phyloP scores from a whole-genome alignment of 2,113 vertebrate species.

The Collichthys lucidus region DNA sequence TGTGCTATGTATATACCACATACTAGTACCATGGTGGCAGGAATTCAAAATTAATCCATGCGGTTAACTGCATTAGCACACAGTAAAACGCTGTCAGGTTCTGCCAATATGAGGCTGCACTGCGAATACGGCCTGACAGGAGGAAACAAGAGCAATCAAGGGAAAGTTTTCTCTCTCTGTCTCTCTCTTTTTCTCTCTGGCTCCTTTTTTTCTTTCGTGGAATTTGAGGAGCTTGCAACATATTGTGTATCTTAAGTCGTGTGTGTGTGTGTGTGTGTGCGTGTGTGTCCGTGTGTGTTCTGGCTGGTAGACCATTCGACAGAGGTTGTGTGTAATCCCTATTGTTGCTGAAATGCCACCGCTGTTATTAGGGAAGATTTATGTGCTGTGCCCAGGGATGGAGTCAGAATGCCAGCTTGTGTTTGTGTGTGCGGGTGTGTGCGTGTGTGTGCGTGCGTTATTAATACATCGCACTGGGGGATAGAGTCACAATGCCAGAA shows the following conservation, averaged over 20 bases:
- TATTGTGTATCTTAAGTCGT: conserved; percentile 32
- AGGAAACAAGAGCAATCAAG: conserved; percentile 36
- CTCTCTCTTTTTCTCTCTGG: neutral
- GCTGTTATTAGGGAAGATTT: conserved; percentile 83
- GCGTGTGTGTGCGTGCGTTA: conserved; percentile 36
- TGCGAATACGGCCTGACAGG: conserved; percentile 24
- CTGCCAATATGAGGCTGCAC: neutral
- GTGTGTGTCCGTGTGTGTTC: conserved; percentile 61
- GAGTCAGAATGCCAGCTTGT: conserved; percentile 76
- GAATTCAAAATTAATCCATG: neutral
- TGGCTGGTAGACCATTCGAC: conserved; percentile 69
- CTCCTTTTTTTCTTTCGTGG: conserved; percentile 11
- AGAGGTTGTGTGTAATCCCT: conserved; percentile 81
- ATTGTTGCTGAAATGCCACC: conserved; percentile 84
- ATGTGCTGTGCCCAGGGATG: conserved; percentile 79
- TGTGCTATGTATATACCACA: no score
- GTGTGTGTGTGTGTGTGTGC: neutral
- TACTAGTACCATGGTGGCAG: neutral
- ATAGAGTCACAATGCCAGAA: conserved; percentile 69
- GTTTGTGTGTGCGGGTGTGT: conserved; percentile 14
- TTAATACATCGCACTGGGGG: conserved; percentile 72
- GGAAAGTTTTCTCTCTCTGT: neutral
- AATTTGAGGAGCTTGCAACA: conserved; percentile 51
- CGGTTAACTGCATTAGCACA: conserved; percentile 2
- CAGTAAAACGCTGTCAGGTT: neutral